Percentiles rank a stretch among this genome's conserved stretches.
Evolutionary conservation across 1,140 invertebrate species (phyloP).

Genomic region (Holcopasites calliopsidis): DNA sequence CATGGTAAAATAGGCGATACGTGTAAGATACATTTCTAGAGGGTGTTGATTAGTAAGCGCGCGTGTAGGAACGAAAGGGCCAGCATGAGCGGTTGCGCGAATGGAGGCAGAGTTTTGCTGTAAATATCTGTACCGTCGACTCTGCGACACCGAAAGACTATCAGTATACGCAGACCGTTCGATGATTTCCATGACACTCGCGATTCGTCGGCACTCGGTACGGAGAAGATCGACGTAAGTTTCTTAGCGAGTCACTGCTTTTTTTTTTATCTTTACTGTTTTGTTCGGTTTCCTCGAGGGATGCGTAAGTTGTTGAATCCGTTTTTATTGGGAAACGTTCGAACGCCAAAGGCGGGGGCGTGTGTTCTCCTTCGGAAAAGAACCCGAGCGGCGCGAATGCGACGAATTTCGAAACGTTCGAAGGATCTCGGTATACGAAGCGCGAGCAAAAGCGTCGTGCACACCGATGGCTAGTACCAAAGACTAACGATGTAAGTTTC

Average conservation of each 20-base stretch:
- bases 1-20: constrained; percentile 55
- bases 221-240: not conserved
- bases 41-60: constrained; percentile 10
- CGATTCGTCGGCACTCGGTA: constrained; percentile 41
- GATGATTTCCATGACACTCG: constrained; percentile 47
- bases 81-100: not conserved
- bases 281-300: too few species aligned
- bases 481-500: constrained; percentile 72
- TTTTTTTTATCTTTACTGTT: not conserved
- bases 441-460: not conserved
- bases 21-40: constrained; percentile 64
- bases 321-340: not conserved
- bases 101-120: constrained; percentile 31
- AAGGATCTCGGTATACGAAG: constrained; percentile 39
- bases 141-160: constrained; percentile 49
- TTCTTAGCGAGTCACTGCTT: constrained; percentile 1
- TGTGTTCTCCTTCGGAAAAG: too few species aligned
- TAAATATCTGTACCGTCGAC: constrained; percentile 47
- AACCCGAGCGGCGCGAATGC: not conserved
- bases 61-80: not conserved
- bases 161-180: constrained; percentile 59
- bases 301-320: too few species aligned
- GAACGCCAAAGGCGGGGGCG: not conserved
- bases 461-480: constrained; percentile 76
- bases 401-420: constrained; percentile 27